These are phyloP conservation scores for Arctocebus calabarensis DNA, from an alignment of 2,797 vertebrate species.

Conservation along the genomic window DNA sequence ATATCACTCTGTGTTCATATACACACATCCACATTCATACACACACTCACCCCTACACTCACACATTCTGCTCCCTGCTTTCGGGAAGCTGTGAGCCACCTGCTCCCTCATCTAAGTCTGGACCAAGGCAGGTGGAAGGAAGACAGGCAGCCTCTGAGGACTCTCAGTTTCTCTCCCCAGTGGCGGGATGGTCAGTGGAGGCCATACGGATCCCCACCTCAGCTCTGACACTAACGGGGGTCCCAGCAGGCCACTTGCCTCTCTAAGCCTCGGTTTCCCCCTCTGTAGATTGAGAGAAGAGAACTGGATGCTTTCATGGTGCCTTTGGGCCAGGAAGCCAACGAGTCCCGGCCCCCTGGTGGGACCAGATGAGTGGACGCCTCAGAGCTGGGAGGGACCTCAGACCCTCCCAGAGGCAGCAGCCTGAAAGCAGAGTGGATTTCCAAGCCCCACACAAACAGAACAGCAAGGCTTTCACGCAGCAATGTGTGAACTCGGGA, in stretches of 20 bases:
- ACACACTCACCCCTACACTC: not conserved
- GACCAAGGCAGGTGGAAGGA: not conserved
- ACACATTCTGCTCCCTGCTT: not conserved
- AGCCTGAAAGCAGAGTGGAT: not conserved
- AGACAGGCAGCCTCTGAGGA: not conserved
- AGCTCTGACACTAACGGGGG: not conserved
- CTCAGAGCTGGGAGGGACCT: not conserved
- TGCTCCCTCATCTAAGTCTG: fast-evolving
- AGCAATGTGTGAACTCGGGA: slow-evolving; percentile 70
- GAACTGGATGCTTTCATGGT: fast-evolving
- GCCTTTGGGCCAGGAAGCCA: no score
- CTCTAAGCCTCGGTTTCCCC: not conserved
- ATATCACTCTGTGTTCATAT: not conserved
- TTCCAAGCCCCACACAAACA: slow-evolving; percentile 27
- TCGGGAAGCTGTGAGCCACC: fast-evolving
- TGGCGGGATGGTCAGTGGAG: fast-evolving
- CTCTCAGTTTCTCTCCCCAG: not conserved
- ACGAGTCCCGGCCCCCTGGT: not conserved
- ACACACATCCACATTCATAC: not conserved
- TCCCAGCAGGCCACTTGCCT: not conserved
- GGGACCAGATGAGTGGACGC: not conserved
- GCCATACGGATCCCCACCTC: fast-evolving
- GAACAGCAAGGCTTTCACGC: slow-evolving; percentile 61
- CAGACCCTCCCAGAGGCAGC: not conserved
- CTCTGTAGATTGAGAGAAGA: not conserved